Base-by-base conservation (phyloP, 1,140 invertebrate species). In the Drosophila parvula region DNA sequence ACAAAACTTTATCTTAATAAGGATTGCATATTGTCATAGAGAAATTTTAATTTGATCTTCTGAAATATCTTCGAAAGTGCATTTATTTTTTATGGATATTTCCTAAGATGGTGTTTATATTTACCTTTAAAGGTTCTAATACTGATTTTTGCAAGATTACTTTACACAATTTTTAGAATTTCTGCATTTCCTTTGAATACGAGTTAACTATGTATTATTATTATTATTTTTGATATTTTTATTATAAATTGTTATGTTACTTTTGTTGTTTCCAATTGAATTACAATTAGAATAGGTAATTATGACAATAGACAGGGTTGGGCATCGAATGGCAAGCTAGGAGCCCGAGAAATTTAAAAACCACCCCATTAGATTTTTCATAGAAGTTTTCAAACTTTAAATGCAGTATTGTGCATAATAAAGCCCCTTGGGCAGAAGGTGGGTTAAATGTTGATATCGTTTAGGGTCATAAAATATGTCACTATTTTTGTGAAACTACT, bases 401-500 rank as follows among this genome's bases (percentile, higher is more conserved):
- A 48, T 12, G 12, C 4, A 11, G 2, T 12, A 18, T 34, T 22
- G 0, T 14, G 11, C 3, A 8, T 14, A 5, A 2, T 18, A 14
- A 7, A 12, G 2, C 6, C 4, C 32, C 10, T 53, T 14, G 0
- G 11, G 4, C 1, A 3, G 11, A 14, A 22, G 36, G 22, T 53
- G 50, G 50, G 50, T 53, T 53, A 53, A 53, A 36, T 22, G 7
- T 36, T 18, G 50, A 53, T 53, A 53, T 22, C 6, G 16, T 34
- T 53, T 22, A 36, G 50, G 18, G 18, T 22, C 34, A 36, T 53
- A 53, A 53, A 45, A 36, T 7, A 36, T 22, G 50, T 53, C 16
- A 36, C 50, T 53, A 36, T 22, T 36, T 53, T 40, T 53, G 11
- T 7, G 50, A 22, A 51, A 4, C 30, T 51, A 51, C 36, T 36